Base-by-base conservation (phyloP, 2,797 vertebrate genomes). In the Catostomus latipinnis region DNA sequence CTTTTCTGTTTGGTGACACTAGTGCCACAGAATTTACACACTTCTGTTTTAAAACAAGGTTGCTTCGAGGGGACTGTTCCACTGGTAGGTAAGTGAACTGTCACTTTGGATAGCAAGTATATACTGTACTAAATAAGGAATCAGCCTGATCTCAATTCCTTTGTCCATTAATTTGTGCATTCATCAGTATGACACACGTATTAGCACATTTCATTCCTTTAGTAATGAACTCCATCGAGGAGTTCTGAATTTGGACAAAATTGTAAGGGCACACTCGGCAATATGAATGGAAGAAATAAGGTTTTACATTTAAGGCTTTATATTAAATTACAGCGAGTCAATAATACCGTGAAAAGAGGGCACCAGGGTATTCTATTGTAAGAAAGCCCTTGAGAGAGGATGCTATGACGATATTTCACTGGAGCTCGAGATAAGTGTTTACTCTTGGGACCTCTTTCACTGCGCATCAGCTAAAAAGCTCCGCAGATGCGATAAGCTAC, bases 401-500 rank as follows among this genome's bases (percentile, higher is more conserved):
- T 54, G 16, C 34, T 34, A 54, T 22, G 16, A 56, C 52, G n/a
- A 50, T 72, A 71, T 79, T 72, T 79, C 50, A 71, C 49, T 78
- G 68, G 50, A 54, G 34, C 43, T 34, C 61, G 43, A 56, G 69
- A 79, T 79, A 79, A 79, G 60, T 79, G 60, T 78, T 78, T 61
- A 5, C 76, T 71, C 68, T 62, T 48, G 18, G 6, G 68, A 57
- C 66, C 45, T 79, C 68, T 56, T 65, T 79, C 77, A 79, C 61
- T 57, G 69, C 8, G 60, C 60, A 79, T 63, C 43, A 63, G 60
- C 53, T 77, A 63, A 49, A 78, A 74, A 62, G 45, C 71, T 74
- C n/a, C 4, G 4, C 70, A 78, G 76, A 79, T 79, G 69, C 14
- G 71, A 78, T 82, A 82, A 82, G 71, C 71, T 78, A 69, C 75